A percentile compares a stretch with the other conserved stretches of the same genome.
phyloP scores from a whole-genome alignment of 2,797 vertebrate species.

The Lemur catta region DNA sequence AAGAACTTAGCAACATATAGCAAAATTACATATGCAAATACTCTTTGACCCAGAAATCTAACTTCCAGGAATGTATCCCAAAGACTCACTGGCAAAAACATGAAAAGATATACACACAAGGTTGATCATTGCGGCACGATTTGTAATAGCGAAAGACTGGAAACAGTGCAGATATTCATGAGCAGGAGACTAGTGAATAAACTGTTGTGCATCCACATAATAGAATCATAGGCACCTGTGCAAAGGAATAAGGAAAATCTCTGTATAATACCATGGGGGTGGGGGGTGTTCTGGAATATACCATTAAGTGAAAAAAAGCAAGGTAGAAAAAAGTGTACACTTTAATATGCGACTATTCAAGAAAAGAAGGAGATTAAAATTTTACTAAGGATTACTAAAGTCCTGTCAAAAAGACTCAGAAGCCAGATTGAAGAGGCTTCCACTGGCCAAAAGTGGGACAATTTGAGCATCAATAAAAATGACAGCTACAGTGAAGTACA shows the following conservation, averaged over 20 bases:
- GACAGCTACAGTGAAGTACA: neutral
- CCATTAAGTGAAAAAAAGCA: neutral
- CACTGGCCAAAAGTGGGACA: neutral
- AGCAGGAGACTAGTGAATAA: neutral
- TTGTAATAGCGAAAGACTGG: neutral
- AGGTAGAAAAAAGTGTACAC: neutral
- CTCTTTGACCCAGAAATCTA: neutral
- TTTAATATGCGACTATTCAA: neutral
- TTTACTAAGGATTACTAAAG: neutral
- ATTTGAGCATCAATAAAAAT: neutral
- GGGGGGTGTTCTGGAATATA: neutral
- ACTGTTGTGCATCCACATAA: neutral
- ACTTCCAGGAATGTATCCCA: neutral
- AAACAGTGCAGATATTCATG: neutral
- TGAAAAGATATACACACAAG: neutral
- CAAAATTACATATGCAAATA: neutral
- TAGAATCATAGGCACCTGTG: neutral
- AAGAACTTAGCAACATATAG: neutral
- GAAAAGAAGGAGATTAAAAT: neutral
- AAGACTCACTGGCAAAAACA: neutral
- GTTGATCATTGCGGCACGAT: neutral
- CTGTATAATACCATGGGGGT: neutral
- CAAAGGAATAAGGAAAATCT: neutral
- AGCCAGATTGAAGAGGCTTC: neutral
- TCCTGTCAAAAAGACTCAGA: neutral